Evolutionary conservation across 2,113 vertebrate genomes (phyloP), one percentile per base, ranked within the genome.

Genomic region (Edolisoma coerulescens): DNA sequence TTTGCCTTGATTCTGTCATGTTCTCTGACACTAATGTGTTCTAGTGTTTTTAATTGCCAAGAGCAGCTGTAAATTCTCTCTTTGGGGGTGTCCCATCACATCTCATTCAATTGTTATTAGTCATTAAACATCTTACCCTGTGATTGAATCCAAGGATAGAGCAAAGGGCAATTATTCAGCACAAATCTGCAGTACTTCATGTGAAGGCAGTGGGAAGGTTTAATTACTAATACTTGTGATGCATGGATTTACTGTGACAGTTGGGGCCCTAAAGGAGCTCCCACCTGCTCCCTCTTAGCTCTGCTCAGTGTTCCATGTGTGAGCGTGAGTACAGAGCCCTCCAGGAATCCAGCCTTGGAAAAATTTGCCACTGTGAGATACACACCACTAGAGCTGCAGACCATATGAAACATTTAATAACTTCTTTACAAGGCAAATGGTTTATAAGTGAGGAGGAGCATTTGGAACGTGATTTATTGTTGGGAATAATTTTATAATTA

Each of bases 1-100:
- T 57, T 26, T 59, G 53, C 64, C 42, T n/a, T 10, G 45, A 2
- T 35, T 56, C 53, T 11, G 0, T 27, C 30, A 0, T 2, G 2
- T 23, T 52, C 54, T 47, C 64, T 15, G 42, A 11, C 49, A 42
- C 5, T 13, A 5, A 35, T 4, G 45, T 10, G 1, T 18, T 22
- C 6, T 2, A 1, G 33, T 24, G 42, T 0, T 45, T 65, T 69
- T 53, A 42, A 64, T 14, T 54, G 68, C 71, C 60, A 35, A 14
- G 24, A 45, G 57, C 45, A 67, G 71, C 76, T 80, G 28, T 32
- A 22, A 70, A 21, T 33, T 35, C 37, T 50, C 53, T 79, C 54
- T 49, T 33, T 14, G 50, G 30, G 53, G 59, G 7, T 84, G 37
- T 82, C 27, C 12, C 23, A 10, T 50, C 54, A 5, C 49, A 11